Evolutionary conservation across 2,888 invertebrate species (phyloP).

Genomic region (Sylvicola fuscatus): DNA sequence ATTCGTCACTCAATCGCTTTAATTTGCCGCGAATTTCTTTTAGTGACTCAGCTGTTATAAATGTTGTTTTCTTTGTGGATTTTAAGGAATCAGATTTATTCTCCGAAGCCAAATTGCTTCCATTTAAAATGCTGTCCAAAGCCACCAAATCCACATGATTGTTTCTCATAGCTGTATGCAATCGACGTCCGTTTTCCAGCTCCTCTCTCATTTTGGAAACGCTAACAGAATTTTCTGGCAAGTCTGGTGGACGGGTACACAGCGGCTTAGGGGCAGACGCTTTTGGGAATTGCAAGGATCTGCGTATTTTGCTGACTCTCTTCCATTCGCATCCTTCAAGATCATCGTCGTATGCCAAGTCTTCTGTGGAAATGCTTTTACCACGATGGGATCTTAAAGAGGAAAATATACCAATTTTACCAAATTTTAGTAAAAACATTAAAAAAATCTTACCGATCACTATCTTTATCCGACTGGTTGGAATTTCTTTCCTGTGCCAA

Average conservation of each 20-base stretch:
- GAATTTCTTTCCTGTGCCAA: too few relatives aligned
- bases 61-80: slow-evolving; percentile 14
- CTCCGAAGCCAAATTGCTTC: slow-evolving; percentile 3
- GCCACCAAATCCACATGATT: slow-evolving; percentile 32
- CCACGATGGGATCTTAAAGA: slow-evolving; percentile 12
- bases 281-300: slow-evolving; percentile 46
- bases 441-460: slow-evolving; percentile 1
- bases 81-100: slow-evolving; percentile 1
- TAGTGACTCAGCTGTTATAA: slow-evolving; percentile 36
- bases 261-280: slow-evolving; percentile 11
- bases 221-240: slow-evolving; percentile 29
- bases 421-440: not conserved
- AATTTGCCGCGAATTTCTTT: slow-evolving; percentile 36
- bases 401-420: slow-evolving; percentile 2
- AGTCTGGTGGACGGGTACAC: slow-evolving; percentile 15
- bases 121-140: slow-evolving; percentile 28
- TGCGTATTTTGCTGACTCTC: slow-evolving; percentile 38
- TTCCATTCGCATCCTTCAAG: slow-evolving; percentile 40
- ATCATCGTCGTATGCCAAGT: slow-evolving; percentile 24
- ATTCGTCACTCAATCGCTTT: slow-evolving; percentile 29
- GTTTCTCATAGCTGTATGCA: slow-evolving; percentile 30
- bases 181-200: slow-evolving; percentile 30
- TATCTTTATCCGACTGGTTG: not conserved
- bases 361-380: slow-evolving; percentile 29
- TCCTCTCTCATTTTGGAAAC: slow-evolving; percentile 33